A percentile compares a stretch with the other conserved stretches of the same genome.
Conservation (phyloP, 2,113 vertebrate species). For the Oostethus manadensis region DNA sequence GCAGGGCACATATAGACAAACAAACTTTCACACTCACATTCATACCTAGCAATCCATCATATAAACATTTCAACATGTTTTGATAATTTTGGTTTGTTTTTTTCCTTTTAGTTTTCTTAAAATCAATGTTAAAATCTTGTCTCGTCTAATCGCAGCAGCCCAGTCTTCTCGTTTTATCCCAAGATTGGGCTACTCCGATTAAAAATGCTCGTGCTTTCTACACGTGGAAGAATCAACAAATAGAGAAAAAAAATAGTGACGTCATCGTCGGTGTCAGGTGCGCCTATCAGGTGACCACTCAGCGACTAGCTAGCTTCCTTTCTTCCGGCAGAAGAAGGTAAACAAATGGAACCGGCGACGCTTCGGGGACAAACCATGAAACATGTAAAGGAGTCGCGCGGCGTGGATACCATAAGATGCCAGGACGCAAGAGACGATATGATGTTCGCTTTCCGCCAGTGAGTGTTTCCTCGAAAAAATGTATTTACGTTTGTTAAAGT, state of each 20-base stretch:
- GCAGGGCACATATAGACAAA: too few species aligned
- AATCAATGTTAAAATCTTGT: too few species aligned
- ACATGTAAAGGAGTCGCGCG: slow-evolving; percentile 20
- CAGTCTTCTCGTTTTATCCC: too few species aligned
- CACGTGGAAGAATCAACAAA: too few species aligned
- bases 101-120: too few species aligned
- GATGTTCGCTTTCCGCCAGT: slow-evolving; percentile 71
- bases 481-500: not conserved
- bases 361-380: slow-evolving; percentile 49
- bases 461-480: slow-evolving; percentile 26
- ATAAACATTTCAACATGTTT: too few species aligned
- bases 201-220: too few species aligned
- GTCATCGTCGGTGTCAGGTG: slow-evolving; percentile 30
- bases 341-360: slow-evolving; percentile 66
- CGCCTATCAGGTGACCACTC: not conserved
- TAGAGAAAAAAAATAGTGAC: slow-evolving; percentile 2
- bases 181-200: too few species aligned
- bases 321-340: slow-evolving; percentile 57
- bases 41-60: too few species aligned
- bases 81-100: too few species aligned
- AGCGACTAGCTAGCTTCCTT: not conserved
- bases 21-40: too few species aligned
- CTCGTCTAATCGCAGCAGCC: too few species aligned
- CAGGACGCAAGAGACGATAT: slow-evolving; percentile 65
- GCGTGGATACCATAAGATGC: slow-evolving; percentile 50